Percentiles rank a stretch among this genome's conserved stretches.
These are phyloP conservation scores for Sphecodes monilicornis DNA, from an alignment of 2,888 invertebrate species.

Conservation along the genomic window DNA sequence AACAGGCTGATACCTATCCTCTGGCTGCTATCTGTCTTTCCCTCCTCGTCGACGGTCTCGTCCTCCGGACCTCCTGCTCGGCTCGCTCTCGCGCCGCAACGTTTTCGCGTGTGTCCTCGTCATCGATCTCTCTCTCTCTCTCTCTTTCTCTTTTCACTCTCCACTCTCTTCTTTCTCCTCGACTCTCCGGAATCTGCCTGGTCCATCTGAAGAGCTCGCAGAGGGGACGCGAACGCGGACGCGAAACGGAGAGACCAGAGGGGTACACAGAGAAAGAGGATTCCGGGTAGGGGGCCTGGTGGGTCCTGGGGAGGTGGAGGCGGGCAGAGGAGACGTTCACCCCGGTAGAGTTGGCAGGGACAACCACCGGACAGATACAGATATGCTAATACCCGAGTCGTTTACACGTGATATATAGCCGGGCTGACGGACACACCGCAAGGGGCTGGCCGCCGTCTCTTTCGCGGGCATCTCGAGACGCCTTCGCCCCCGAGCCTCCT, in stretches of 20 bases:
- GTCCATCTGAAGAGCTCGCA: conserved; percentile 66
- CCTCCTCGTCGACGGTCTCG: conserved; percentile 5
- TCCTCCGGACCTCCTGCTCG: conserved; percentile 29
- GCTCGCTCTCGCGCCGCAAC: conserved; percentile 36
- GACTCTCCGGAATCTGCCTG: conserved; percentile 68
- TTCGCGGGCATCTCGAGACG: conserved; percentile 65
- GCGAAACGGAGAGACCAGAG: conserved; percentile 17
- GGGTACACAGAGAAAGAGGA: conserved; percentile 32
- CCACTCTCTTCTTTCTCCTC: neutral
- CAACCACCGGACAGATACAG: conserved; percentile 78
- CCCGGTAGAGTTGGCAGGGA: conserved; percentile 76
- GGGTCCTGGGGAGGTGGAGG: conserved; percentile 55
- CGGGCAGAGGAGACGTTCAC: conserved; percentile 72
- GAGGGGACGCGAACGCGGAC: conserved; percentile 21
- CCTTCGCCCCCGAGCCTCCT: conserved; percentile 46
- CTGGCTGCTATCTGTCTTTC: conserved; percentile 60
- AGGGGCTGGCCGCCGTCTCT: conserved; percentile 69
- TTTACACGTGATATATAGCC: conserved; percentile 81
- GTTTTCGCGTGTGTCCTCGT: conserved; percentile 71
- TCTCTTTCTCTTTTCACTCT: neutral
- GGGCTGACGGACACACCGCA: conserved; percentile 76
- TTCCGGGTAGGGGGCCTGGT: conserved; percentile 52
- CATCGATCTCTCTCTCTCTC: conserved; percentile 47
- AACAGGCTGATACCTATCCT: conserved; percentile 56
- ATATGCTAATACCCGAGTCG: conserved; percentile 81